Evolutionary conservation across 2,797 vertebrate genomes (phyloP).

Genomic region (Anniella stebbinsi): DNA sequence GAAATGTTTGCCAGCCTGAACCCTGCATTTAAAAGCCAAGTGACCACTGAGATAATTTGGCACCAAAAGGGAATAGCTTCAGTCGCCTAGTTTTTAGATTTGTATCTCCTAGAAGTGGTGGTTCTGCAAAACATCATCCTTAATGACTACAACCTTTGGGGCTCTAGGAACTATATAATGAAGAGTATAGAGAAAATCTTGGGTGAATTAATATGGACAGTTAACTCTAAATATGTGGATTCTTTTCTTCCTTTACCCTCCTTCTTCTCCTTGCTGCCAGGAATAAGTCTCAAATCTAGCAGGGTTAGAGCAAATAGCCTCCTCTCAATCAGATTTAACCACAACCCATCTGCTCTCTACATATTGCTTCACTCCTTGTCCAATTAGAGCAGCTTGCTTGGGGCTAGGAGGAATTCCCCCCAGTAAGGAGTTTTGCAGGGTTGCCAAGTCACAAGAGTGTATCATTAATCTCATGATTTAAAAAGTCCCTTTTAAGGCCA

Average conservation of each 20-base stretch:
- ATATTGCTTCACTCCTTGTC: conserved; percentile 67
- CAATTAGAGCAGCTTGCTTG: conserved; percentile 76
- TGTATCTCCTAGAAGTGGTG: conserved; percentile 41
- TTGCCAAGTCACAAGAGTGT: conserved; percentile 29
- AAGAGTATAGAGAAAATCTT: conserved; percentile 66
- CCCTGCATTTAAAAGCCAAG: conserved; percentile 31
- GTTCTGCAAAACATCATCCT: conserved; percentile 8
- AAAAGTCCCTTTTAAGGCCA: conserved; percentile 7
- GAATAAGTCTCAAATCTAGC: conserved; percentile 69
- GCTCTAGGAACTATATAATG: conserved; percentile 58
- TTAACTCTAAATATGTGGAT: conserved; percentile 61
- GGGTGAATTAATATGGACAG: conserved; percentile 62
- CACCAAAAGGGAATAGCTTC: conserved; percentile 44
- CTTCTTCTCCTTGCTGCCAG: conserved; percentile 62
- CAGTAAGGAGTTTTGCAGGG: conserved; percentile 29
- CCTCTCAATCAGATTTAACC: conserved; percentile 78
- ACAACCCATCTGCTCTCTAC: conserved; percentile 80
- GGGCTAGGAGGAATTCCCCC: conserved; percentile 35
- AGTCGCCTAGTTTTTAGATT: conserved; percentile 53
- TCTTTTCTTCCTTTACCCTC: neutral
- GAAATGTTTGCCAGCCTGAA: conserved; percentile 53
- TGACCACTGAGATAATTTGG: conserved; percentile 67
- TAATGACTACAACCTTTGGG: conserved; percentile 29
- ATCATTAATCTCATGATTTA: conserved; percentile 6
- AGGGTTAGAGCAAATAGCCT: conserved; percentile 60